Conservation (phyloP, 2,888 invertebrate species). For the Agyllia agylla region DNA sequence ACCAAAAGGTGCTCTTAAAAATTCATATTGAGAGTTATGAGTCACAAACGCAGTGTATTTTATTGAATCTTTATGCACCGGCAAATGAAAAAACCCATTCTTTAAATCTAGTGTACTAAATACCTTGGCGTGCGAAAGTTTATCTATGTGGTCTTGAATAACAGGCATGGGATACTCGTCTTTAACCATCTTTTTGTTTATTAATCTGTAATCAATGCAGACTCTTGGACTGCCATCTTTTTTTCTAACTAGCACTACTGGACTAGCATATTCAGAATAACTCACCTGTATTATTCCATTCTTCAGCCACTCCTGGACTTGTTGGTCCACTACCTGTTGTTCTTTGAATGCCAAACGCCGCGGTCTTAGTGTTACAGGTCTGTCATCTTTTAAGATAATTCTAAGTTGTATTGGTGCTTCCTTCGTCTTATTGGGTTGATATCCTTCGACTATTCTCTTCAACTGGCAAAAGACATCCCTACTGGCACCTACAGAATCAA, state of each 20-base stretch:
- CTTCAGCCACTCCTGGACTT: background rate
- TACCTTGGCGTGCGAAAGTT: background rate
- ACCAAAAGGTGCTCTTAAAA: background rate
- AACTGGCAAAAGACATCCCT: no score
- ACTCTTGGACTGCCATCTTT: background rate
- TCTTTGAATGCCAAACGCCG: constrained; percentile 46
- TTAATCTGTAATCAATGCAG: background rate
- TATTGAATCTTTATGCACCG: background rate
- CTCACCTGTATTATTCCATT: background rate
- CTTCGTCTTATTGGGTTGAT: constrained; percentile 7
- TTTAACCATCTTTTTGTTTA: background rate
- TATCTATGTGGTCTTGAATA: background rate
- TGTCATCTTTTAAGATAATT: constrained; percentile 72
- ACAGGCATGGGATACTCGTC: background rate
- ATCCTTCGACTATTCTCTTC: background rate
- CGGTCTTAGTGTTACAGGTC: constrained; percentile 71
- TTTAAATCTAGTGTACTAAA: background rate
- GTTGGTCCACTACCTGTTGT: background rate
- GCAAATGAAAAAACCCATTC: background rate
- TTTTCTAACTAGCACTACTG: background rate
- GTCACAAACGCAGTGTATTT: background rate
- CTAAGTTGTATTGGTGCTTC: constrained; percentile 66
- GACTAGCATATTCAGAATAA: constrained; percentile 1
- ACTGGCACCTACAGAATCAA: background rate
- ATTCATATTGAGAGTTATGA: background rate